Percentiles rank a stretch among this genome's conserved stretches.
Conservation (phyloP, 2,113 vertebrate species). For the Athene cunicularia region DNA sequence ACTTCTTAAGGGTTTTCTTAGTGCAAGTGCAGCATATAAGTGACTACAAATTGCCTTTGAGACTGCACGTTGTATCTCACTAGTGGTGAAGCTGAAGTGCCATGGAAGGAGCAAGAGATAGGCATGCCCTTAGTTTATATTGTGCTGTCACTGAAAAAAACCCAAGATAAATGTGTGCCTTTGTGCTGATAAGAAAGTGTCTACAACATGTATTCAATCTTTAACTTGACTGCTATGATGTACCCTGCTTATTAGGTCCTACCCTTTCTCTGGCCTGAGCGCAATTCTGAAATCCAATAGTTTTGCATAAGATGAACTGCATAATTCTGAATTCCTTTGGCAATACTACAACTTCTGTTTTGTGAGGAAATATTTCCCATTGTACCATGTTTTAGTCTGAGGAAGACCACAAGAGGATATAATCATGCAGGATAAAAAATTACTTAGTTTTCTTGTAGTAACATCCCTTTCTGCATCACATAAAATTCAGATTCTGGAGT, state of each 20-base stretch:
- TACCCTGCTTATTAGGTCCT: neutral
- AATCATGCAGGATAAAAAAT: neutral
- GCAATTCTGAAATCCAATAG: neutral
- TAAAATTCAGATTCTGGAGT: neutral
- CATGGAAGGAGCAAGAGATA: neutral
- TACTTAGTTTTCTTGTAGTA: neutral
- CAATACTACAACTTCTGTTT: neutral
- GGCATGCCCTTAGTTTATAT: neutral
- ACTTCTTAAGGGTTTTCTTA: neutral
- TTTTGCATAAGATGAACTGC: neutral
- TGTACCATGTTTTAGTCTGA: neutral
- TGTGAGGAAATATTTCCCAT: neutral
- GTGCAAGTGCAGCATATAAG: neutral
- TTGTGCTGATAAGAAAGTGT: neutral
- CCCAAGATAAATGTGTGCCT: neutral
- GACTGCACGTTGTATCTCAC: neutral
- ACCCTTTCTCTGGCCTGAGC: neutral
- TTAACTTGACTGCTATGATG: neutral
- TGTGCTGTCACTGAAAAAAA: neutral
- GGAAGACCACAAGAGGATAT: neutral
- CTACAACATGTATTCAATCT: neutral
- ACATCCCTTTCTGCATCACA: neutral
- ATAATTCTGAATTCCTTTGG: neutral
- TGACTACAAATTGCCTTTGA: neutral
- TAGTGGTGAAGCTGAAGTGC: neutral